Evolutionary conservation across 2,888 invertebrate genomes (phyloP).

Genomic region (Lamproptera curius): DNA sequence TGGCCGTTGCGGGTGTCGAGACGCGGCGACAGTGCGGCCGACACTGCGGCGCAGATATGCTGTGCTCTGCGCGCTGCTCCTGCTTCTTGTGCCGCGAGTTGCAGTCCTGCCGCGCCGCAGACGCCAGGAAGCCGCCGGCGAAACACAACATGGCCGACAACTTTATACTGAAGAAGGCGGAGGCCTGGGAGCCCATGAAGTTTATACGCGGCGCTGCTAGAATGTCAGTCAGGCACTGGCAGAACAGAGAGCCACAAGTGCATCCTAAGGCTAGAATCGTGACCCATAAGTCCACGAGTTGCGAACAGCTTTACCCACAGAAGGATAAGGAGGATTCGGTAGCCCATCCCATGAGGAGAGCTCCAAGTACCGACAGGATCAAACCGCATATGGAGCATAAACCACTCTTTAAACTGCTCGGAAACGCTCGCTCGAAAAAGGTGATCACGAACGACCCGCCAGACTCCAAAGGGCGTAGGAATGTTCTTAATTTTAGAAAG

Average conservation of each 20-base stretch:
- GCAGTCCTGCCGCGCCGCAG: constrained; percentile 78
- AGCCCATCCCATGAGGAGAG: constrained; percentile 60
- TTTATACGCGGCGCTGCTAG: constrained; percentile 69
- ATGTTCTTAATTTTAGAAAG: constrained; percentile 66
- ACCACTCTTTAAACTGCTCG: constrained; percentile 65
- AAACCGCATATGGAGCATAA: constrained; percentile 60
- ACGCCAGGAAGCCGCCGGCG: constrained; percentile 61
- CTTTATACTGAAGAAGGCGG: constrained; percentile 76
- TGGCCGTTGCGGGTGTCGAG: constrained; percentile 44
- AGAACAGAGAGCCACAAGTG: constrained; percentile 64
- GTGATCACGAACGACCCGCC: constrained; percentile 50
- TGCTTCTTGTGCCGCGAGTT: constrained; percentile 87
- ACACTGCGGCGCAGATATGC: constrained; percentile 75
- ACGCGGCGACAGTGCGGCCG: constrained; percentile 56
- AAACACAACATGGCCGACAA: constrained; percentile 67
- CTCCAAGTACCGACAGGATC: constrained; percentile 71
- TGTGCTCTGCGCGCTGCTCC: constrained; percentile 84
- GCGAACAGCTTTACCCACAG: constrained; percentile 69
- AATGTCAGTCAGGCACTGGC: constrained; percentile 76
- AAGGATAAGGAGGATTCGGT: constrained; percentile 53
- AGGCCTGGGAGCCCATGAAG: constrained; percentile 72
- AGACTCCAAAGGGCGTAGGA: constrained; percentile 57
- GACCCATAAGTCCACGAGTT: constrained; percentile 69
- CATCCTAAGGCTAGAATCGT: constrained; percentile 57
- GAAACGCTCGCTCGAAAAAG: constrained; percentile 64